Conservation (phyloP, 1,140 invertebrate genomes). For the Chironomus tepperi region DNA sequence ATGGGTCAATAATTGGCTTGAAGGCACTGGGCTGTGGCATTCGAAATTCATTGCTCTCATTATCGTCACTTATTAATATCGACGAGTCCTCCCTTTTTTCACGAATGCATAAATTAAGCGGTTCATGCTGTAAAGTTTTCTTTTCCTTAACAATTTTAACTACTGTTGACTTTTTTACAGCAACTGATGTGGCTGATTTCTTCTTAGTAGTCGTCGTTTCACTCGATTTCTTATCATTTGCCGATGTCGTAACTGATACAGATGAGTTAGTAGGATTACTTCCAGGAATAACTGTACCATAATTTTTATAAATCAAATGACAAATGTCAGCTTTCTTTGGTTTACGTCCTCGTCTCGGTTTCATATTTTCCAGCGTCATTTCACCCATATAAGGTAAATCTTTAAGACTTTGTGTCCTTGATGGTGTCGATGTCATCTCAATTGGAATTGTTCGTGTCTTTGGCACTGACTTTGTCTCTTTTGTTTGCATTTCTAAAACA, state of each 20-base stretch:
- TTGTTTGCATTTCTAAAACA: constrained; percentile 55
- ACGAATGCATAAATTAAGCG: constrained; percentile 73
- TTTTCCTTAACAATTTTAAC: background rate
- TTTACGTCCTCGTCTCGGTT: constrained; percentile 71
- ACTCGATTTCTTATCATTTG: constrained; percentile 27
- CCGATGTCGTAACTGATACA: constrained; percentile 23
- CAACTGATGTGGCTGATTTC: background rate
- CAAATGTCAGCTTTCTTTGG: constrained; percentile 86
- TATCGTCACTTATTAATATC: constrained; percentile 35
- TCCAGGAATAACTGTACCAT: constrained; percentile 67
- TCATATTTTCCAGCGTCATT: constrained; percentile 76
- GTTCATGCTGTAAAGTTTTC: constrained; percentile 52
- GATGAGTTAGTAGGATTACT: constrained; percentile 24
- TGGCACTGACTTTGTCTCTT: constrained; percentile 26
- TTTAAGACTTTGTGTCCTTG: constrained; percentile 57
- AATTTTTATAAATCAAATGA: constrained; percentile 84
- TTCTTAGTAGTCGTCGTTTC: background rate
- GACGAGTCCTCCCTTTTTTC: constrained; percentile 37
- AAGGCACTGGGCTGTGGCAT: background rate
- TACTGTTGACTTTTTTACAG: background rate
- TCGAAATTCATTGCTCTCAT: constrained; percentile 26
- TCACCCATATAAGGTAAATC: constrained; percentile 85
- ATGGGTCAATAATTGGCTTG: background rate
- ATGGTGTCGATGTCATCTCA: constrained; percentile 37
- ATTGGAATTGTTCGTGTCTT: constrained; percentile 32